Evolutionary conservation across 2,888 invertebrate genomes (phyloP).

Genomic region (Empis livida): DNA sequence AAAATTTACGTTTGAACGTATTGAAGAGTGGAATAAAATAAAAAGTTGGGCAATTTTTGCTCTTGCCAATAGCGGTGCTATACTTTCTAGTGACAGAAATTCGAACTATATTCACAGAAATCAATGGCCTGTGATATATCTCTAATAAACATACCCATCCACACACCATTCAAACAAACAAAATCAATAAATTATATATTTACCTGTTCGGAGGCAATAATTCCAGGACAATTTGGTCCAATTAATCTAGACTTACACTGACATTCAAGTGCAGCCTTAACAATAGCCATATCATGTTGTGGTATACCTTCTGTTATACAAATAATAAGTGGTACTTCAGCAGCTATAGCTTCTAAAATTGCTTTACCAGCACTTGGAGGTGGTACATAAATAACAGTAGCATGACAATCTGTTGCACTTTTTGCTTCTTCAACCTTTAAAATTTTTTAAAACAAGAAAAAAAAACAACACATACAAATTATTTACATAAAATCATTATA

Average conservation of each 20-base stretch:
- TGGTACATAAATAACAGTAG: conserved; percentile 87
- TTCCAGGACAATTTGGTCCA: conserved; percentile 95
- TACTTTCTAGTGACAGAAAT: too few species aligned
- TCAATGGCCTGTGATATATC: too few species aligned
- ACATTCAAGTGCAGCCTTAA: conserved; percentile 69
- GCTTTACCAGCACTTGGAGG: conserved; percentile 77
- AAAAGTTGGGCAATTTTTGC: too few species aligned
- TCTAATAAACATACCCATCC: too few species aligned
- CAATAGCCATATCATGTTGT: conserved; percentile 94
- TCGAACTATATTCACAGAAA: too few species aligned
- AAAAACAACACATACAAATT: too few species aligned
- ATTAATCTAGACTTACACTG: conserved; percentile 81
- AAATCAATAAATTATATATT: not conserved
- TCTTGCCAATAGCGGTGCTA: too few species aligned
- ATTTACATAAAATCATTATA: too few species aligned
- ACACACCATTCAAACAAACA: too few species aligned
- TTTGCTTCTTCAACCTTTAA: conserved; percentile 50
- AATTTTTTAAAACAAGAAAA: too few species aligned
- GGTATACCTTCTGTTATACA: conserved; percentile 94
- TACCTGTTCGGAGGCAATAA: conserved; percentile 72
- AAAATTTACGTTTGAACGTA: too few species aligned
- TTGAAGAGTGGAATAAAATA: too few species aligned
- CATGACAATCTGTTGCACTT: conserved; percentile 68
- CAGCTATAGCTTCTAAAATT: conserved; percentile 79
- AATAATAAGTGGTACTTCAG: conserved; percentile 84